Evolutionary conservation across 1,140 invertebrate genomes (phyloP), one percentile per base, ranked within the genome.

Genomic region (Panulirus ornatus): DNA sequence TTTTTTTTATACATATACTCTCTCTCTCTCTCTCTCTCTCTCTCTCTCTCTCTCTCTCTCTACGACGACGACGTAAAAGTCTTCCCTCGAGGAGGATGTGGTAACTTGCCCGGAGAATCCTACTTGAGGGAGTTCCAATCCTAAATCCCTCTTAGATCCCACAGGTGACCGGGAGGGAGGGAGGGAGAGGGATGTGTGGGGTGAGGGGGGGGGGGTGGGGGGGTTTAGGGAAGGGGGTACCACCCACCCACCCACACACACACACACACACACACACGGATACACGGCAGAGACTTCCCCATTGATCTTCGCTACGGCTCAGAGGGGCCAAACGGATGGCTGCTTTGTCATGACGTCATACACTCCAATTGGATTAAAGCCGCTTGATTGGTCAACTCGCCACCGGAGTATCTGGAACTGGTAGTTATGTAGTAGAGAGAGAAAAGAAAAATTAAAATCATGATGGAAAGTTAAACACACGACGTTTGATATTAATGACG

Each of bases 281-380:
- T 27, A 66, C 58, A 66, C 22, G 58, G 3, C n/a, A 5, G n/a
- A 27, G 58, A 6, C n/a, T 30, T 14, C 58, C 27, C 58, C 58
- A 66, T 66, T 66, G 27, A 66, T 66, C 27, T 66, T 66, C 58
- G 27, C 0, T 66, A 66, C 58, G n/a, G n/a, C n/a, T 66, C 58
- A 30, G 58, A 66, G 14, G 22, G 11, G n/a, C 58, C 27, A 30
- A 6, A 22, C 27, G 58, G 58, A 66, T 22, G 58, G n/a, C 11
- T 47, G 22, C 58, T 66, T 66, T 27, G 58, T 30, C 58, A 30
- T 66, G 58, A 66, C 58, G 58, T 66, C 58, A 66, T 66, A 27
- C 58, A 66, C 58, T 27, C 58, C 58, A 66, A 66, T 66, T 66
- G 58, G 58, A 66, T 66, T 66, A 66, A 27, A 66, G n/a, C 58